These are phyloP conservation scores for Nicator chloris DNA, from an alignment of 2,113 vertebrate genomes.

Conservation along the genomic window DNA sequence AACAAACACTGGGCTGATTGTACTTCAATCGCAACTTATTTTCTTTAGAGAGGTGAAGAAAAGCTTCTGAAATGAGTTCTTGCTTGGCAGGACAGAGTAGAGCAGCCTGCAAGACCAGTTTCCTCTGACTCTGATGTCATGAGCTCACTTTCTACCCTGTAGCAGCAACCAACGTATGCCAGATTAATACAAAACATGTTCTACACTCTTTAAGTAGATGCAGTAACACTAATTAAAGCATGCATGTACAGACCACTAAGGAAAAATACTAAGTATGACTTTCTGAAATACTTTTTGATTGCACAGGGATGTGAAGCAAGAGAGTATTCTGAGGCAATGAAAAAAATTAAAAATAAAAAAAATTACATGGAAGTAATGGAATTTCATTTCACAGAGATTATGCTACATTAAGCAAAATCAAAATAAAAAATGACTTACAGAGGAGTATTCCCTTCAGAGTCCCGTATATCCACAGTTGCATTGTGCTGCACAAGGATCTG, in stretches of 20 bases:
- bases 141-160: background rate
- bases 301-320: background rate
- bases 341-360: background rate
- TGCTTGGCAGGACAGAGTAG: background rate
- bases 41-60: background rate
- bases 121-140: background rate
- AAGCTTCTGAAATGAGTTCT: background rate
- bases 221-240: background rate
- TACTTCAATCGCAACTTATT: background rate
- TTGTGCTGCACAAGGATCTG: slow-evolving; percentile 91
- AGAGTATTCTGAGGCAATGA: background rate
- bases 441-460: slow-evolving; percentile 93
- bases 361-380: background rate
- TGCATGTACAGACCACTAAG: background rate
- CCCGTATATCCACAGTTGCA: slow-evolving; percentile 91
- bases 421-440: slow-evolving; percentile 79
- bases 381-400: background rate
- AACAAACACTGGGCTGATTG: background rate
- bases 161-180: background rate
- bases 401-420: background rate
- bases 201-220: background rate
- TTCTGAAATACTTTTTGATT: background rate
- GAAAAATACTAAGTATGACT: background rate
- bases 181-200: background rate
- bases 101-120: background rate